A percentile compares a stretch with the other conserved stretches of the same genome.
Evolutionary conservation across 2,888 invertebrate species (phyloP).

Genomic region (Charanyca ferruginea): DNA sequence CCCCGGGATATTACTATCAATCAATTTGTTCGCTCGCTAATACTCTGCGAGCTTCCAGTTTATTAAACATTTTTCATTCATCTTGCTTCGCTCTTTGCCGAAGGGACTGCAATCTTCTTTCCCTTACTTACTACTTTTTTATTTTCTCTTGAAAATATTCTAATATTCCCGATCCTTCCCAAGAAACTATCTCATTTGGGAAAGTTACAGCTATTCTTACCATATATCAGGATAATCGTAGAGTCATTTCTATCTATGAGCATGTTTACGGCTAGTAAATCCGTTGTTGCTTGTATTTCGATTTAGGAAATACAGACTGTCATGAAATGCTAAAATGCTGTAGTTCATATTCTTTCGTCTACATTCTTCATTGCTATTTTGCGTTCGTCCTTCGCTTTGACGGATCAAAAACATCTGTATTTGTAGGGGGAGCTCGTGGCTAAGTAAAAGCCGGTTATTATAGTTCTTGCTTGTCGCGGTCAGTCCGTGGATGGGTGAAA

Average conservation of each 20-base stretch:
- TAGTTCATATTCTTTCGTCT: slow-evolving; percentile 4
- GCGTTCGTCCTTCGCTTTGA: neutral
- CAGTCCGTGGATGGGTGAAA: too few species aligned
- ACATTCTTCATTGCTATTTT: neutral
- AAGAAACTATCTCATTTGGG: slow-evolving; percentile 24
- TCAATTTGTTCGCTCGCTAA: slow-evolving; percentile 29
- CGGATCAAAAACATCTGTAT: neutral
- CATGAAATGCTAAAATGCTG: slow-evolving; percentile 20
- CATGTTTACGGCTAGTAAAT: slow-evolving; percentile 55
- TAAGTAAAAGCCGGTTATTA: too few species aligned
- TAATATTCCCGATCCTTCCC: slow-evolving; percentile 24
- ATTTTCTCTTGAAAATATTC: slow-evolving; percentile 21
- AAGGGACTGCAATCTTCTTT: slow-evolving; percentile 16
- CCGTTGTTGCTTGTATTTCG: slow-evolving; percentile 46
- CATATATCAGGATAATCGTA: slow-evolving; percentile 51
- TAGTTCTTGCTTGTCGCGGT: too few species aligned
- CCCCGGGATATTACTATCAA: slow-evolving; percentile 16
- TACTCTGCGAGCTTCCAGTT: slow-evolving; percentile 5
- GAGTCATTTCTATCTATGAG: slow-evolving; percentile 49
- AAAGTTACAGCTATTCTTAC: slow-evolving; percentile 36
- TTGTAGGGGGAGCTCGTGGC: too few species aligned
- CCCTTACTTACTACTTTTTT: slow-evolving; percentile 7
- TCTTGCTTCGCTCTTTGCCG: neutral
- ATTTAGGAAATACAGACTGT: slow-evolving; percentile 23
- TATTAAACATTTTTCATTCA: slow-evolving; percentile 8